phyloP scores from a whole-genome alignment of 2,888 invertebrate genomes.

The Lasioglossum villosulum region DNA sequence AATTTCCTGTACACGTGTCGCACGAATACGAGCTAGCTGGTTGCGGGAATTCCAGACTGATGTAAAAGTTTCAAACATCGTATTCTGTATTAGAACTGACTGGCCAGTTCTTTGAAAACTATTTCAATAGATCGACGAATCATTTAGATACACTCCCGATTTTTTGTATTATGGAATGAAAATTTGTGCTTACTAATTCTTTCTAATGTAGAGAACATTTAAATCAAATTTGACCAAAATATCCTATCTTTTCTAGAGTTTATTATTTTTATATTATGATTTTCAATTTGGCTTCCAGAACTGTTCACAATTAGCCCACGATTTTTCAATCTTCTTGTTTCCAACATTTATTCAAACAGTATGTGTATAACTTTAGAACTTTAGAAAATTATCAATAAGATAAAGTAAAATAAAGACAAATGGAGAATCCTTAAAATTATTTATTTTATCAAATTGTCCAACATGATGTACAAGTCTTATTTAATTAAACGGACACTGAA shows the following conservation, averaged over 20 bases:
- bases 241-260: too few species aligned
- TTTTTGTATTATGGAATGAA: too few species aligned
- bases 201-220: too few species aligned
- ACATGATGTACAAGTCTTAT: conserved; percentile 74
- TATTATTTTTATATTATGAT: too few species aligned
- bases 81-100: neutral
- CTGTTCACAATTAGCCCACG: too few species aligned
- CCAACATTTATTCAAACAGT: too few species aligned
- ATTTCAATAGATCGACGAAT: neutral
- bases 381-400: neutral
- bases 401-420: conserved; percentile 7
- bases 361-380: too few species aligned
- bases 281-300: too few species aligned
- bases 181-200: too few species aligned
- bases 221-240: too few species aligned
- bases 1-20: conserved; percentile 76
- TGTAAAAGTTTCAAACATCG: neutral
- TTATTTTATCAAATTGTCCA: conserved; percentile 78
- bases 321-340: too few species aligned
- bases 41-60: conserved; percentile 1
- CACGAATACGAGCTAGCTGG: neutral
- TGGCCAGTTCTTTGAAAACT: neutral
- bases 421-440: conserved; percentile 64
- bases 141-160: neutral
- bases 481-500: conserved; percentile 65